These are phyloP conservation scores for Gastrophysa polygoni DNA, from an alignment of 2,888 invertebrate genomes.

Conservation along the genomic window DNA sequence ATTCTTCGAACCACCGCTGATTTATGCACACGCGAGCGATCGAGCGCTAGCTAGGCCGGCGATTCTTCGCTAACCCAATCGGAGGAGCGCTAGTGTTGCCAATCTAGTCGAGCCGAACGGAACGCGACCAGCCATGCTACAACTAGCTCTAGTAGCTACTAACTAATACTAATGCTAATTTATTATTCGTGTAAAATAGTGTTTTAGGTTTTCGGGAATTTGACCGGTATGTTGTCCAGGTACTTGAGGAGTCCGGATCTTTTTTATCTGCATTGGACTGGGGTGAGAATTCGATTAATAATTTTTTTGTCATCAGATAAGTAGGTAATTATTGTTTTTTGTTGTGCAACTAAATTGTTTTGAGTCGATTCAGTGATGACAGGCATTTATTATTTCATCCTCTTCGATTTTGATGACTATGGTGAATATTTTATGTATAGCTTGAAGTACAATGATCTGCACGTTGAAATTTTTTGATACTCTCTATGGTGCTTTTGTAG, in stretches of 20 bases:
- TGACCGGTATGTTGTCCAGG: slow-evolving; percentile 28
- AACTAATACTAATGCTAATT: slow-evolving; percentile 34
- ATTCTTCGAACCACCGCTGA: slow-evolving; percentile 30
- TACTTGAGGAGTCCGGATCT: slow-evolving; percentile 35
- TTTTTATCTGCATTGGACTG: slow-evolving; percentile 41
- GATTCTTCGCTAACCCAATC: slow-evolving; percentile 41
- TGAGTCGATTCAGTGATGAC: no score
- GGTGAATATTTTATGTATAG: no score
- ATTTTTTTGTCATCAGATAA: slow-evolving; percentile 6
- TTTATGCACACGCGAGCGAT: slow-evolving; percentile 27
- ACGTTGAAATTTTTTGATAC: no score
- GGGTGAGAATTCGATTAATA: slow-evolving; percentile 43
- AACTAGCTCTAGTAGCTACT: not conserved
- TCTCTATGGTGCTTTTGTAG: no score
- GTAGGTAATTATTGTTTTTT: not conserved
- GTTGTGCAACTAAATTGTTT: no score
- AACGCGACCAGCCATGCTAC: slow-evolving; percentile 17
- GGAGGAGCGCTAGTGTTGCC: slow-evolving; percentile 36
- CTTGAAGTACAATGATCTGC: no score
- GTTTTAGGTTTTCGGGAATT: slow-evolving; percentile 15
- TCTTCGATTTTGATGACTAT: no score
- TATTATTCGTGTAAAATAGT: slow-evolving; percentile 40
- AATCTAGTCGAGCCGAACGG: slow-evolving; percentile 31
- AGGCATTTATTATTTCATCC: no score
- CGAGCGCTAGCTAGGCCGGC: slow-evolving; percentile 23